A percentile compares a stretch with the other conserved stretches of the same genome.
phyloP scores from a whole-genome alignment of 2,797 vertebrate genomes.

The Menidia menidia region DNA sequence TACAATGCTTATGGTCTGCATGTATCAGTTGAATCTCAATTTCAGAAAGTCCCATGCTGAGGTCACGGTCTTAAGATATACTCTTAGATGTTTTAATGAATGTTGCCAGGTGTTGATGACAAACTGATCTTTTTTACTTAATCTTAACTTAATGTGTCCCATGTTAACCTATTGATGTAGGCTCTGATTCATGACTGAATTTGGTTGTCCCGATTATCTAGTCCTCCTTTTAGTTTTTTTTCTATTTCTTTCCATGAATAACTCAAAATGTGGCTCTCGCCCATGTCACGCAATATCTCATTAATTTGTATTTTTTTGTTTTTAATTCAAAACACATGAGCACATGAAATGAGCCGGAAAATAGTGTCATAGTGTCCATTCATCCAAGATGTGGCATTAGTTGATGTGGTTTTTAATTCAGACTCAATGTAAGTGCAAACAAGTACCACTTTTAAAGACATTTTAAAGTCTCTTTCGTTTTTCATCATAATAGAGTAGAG shows the following conservation, averaged over 20 bases:
- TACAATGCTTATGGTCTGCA: neutral
- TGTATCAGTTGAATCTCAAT: slow-evolving; percentile 32
- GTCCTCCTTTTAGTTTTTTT: slow-evolving; percentile 32
- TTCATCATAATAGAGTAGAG: slow-evolving; percentile 30
- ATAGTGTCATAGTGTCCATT: slow-evolving; percentile 53
- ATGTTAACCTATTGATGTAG: slow-evolving; percentile 28
- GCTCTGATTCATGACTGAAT: slow-evolving; percentile 58
- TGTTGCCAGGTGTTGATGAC: slow-evolving; percentile 48
- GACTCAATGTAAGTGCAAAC: slow-evolving; percentile 33
- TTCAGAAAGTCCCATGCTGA: slow-evolving; percentile 31
- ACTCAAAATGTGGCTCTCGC: slow-evolving; percentile 38
- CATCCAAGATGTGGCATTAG: slow-evolving; percentile 41
- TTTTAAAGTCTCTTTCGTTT: slow-evolving; percentile 16
- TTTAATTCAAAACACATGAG: slow-evolving; percentile 67
- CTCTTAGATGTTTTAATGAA: slow-evolving; percentile 57
- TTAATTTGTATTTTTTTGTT: slow-evolving; percentile 33
- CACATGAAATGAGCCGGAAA: slow-evolving; percentile 59
- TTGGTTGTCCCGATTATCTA: slow-evolving; percentile 30
- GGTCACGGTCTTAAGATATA: slow-evolving; percentile 47
- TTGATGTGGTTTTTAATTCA: slow-evolving; percentile 46
- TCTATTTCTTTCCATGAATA: slow-evolving; percentile 43
- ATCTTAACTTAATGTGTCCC: slow-evolving; percentile 51
- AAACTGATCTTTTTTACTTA: slow-evolving; percentile 61
- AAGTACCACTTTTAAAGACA: slow-evolving; percentile 40
- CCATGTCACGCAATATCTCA: slow-evolving; percentile 33